Base-by-base conservation (phyloP, 2,797 vertebrate genomes). In the Paguma larvata region DNA sequence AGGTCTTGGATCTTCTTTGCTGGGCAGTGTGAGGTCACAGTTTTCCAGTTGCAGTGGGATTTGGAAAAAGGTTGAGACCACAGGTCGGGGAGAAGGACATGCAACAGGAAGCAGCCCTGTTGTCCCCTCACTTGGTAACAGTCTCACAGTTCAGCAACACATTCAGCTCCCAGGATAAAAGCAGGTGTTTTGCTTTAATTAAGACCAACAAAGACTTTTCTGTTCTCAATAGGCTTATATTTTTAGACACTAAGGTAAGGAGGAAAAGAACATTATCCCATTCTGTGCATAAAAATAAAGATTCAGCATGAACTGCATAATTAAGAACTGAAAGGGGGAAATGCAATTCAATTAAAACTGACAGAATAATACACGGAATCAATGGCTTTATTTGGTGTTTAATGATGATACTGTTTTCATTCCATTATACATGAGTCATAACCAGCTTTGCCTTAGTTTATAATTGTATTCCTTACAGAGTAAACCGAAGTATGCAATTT, bases 401-500 rank as follows among this genome's bases (percentile, higher is more conserved):
- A 98, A 99, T 98, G 98, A 97, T 97, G 96, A 98, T 96, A 97
- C 95, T 95, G 98, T 98, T 98, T 98, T 98, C 86, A 96, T 98
- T 98, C 98, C 93, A 91, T 98, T 98, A 92, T 96, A 96, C 83
- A 70, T 96, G 97, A 98, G 87, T 98, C 97, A 98, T 97, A 98
- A 97, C 48, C 78, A 95, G 83, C 72, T 97, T 97, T 94, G 93
- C 97, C 82, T 98, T 96, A 59, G 62, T 87, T 97, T 98, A 98
- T 98, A 98, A 96, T 72, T 97, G 14, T 97, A 95, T 97, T 98
- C 91, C 85, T 98, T 96, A 96, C 63, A 94, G 96, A 98, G 95
- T 97, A 98, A 98, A 98, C 96, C 82, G 59, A 98, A 98, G 91
- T 93, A 97, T 96, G 83, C 5, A 75, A 96, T 98, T 97, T 97